A percentile compares a stretch with the other conserved stretches of the same genome.
Evolutionary conservation across 2,888 invertebrate species (phyloP).

Genomic region (Lepidocyrtinus sp.): DNA sequence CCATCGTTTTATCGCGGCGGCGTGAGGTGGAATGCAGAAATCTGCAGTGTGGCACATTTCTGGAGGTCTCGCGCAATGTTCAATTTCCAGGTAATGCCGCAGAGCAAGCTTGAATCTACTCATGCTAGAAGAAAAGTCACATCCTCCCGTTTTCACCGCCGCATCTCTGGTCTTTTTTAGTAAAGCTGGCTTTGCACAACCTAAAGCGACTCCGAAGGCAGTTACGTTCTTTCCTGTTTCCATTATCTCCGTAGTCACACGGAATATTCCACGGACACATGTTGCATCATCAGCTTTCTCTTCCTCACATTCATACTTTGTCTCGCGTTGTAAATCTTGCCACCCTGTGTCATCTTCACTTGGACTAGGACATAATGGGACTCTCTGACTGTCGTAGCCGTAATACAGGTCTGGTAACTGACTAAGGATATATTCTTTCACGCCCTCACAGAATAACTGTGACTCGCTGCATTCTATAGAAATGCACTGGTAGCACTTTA

Average conservation of each 20-base stretch:
- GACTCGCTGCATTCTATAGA: conserved; percentile 59
- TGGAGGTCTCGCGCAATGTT: conserved; percentile 61
- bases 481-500: conserved; percentile 65
- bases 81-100: conserved; percentile 61
- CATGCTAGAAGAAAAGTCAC: conserved; percentile 26
- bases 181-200: conserved; percentile 63
- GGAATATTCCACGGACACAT: conserved; percentile 62
- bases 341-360: conserved; percentile 32
- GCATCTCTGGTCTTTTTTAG: conserved; percentile 48
- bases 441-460: conserved; percentile 47
- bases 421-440: conserved; percentile 48
- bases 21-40: conserved; percentile 59
- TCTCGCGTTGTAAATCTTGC: conserved; percentile 21
- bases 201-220: conserved; percentile 63
- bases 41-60: conserved; percentile 62
- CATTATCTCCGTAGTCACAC: conserved; percentile 53
- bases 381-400: conserved; percentile 34
- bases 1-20: conserved; percentile 46
- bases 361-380: conserved; percentile 57
- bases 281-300: conserved; percentile 60
- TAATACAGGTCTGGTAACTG: conserved; percentile 59
- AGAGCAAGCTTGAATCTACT: conserved; percentile 42
- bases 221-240: conserved; percentile 57
- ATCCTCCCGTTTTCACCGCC: conserved; percentile 34
- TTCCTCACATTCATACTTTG: conserved; percentile 36